These are phyloP conservation scores for Cerceris ruficornis DNA, from an alignment of 2,888 invertebrate species.

Conservation along the genomic window DNA sequence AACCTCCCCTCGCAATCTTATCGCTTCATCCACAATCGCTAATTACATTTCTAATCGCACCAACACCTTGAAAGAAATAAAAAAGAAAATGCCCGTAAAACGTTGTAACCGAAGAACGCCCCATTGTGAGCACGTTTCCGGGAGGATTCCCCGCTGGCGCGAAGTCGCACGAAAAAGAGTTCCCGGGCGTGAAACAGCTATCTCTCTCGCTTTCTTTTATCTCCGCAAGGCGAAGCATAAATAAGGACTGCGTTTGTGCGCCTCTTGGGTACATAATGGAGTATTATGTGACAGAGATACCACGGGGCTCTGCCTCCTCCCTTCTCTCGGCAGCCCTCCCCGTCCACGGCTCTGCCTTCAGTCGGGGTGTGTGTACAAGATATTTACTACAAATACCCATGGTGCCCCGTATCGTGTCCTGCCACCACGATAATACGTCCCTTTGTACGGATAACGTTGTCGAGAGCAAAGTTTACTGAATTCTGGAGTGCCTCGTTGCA, in stretches of 20 bases:
- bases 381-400: slow-evolving; percentile 77
- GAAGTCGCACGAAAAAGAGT: slow-evolving; percentile 37
- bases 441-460: slow-evolving; percentile 66
- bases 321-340: slow-evolving; percentile 25
- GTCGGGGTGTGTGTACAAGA: slow-evolving; percentile 75
- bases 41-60: background rate
- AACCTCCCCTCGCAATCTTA: no score
- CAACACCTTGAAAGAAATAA: background rate
- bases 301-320: slow-evolving; percentile 58
- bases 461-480: slow-evolving; percentile 63
- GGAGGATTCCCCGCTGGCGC: slow-evolving; percentile 46
- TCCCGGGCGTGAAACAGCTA: slow-evolving; percentile 54
- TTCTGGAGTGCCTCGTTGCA: slow-evolving; percentile 44
- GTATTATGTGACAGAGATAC: slow-evolving; percentile 78
- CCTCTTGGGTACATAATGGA: slow-evolving; percentile 76
- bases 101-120: slow-evolving; percentile 23
- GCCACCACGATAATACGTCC: slow-evolving; percentile 71
- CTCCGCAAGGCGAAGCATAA: slow-evolving; percentile 73
- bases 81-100: background rate
- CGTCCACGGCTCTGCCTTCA: slow-evolving; percentile 25
- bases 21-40: background rate
- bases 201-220: slow-evolving; percentile 72
- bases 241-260: slow-evolving; percentile 76
- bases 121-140: slow-evolving; percentile 53
- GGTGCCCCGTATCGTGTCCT: slow-evolving; percentile 70